phyloP scores from a whole-genome alignment of 1,140 invertebrate species.

The Diachasmimorpha longicaudata region DNA sequence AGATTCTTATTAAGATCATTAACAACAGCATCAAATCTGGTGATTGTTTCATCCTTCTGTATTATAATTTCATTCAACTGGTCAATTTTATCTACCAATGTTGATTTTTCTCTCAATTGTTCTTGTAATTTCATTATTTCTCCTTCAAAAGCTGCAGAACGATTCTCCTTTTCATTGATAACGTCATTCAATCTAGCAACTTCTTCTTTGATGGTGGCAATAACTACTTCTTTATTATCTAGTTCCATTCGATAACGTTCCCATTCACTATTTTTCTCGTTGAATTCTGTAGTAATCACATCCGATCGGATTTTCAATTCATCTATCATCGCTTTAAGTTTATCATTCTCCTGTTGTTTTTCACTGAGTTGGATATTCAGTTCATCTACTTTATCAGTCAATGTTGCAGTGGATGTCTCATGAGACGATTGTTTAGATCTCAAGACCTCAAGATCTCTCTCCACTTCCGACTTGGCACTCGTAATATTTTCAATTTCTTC shows the following conservation, averaged over 20 bases:
- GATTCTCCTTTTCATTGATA: slow-evolving; percentile 20
- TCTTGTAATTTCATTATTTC: slow-evolving; percentile 57
- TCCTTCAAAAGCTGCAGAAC: slow-evolving; percentile 13
- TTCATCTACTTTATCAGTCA: background rate
- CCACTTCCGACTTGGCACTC: background rate
- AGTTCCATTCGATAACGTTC: slow-evolving; percentile 31
- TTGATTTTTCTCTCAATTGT: slow-evolving; percentile 62
- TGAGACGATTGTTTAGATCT: background rate
- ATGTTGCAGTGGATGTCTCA: background rate
- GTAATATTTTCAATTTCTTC: slow-evolving; percentile 32
- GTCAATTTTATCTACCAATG: slow-evolving; percentile 40
- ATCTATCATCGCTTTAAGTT: slow-evolving; percentile 6
- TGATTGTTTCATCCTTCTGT: slow-evolving; percentile 42
- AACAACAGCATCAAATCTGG: slow-evolving; percentile 44
- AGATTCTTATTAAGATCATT: slow-evolving; percentile 47
- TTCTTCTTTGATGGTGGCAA: slow-evolving; percentile 40
- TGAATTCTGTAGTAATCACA: slow-evolving; percentile 63
- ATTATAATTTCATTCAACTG: slow-evolving; percentile 53
- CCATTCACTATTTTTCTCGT: slow-evolving; percentile 46
- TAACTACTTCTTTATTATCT: slow-evolving; percentile 30
- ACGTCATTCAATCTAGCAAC: slow-evolving; percentile 29
- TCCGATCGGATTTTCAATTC: slow-evolving; percentile 42
- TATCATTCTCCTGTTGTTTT: background rate
- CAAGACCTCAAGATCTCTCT: background rate
- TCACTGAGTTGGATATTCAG: background rate